Evolutionary conservation across 2,797 vertebrate species (phyloP).

Genomic region (Gymnocypris eckloni): DNA sequence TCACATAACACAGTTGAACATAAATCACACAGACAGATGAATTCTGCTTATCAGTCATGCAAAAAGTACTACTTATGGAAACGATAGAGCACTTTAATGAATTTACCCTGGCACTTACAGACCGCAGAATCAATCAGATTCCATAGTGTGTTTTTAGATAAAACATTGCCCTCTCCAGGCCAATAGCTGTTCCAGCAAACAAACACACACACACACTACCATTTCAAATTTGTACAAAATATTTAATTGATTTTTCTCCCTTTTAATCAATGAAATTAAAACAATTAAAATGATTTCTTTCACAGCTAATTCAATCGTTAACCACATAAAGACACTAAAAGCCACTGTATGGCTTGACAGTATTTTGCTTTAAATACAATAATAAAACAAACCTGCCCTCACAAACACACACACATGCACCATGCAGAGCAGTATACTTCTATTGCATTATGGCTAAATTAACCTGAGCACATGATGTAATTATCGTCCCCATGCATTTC

Average conservation of each 20-base stretch:
- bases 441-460: conserved; percentile 48
- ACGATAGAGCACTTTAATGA: background rate
- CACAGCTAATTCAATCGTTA: conserved; percentile 11
- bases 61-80: background rate
- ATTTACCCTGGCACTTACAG: too few relatives aligned
- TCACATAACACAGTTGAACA: background rate
- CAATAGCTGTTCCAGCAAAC: background rate
- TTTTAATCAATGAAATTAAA: conserved; percentile 11
- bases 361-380: background rate
- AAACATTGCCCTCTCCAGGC: conserved; percentile 33
- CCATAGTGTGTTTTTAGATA: background rate
- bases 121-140: background rate
- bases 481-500: conserved; percentile 39
- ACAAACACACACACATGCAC: conserved; percentile 25
- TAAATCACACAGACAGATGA: background rate
- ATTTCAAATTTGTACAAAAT: conserved; percentile 50
- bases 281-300: conserved; percentile 30
- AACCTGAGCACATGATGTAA: conserved; percentile 28
- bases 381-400: background rate
- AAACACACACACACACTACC: too few relatives aligned
- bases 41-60: background rate
- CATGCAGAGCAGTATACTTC: conserved; percentile 39
- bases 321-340: conserved; percentile 33
- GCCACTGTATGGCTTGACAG: conserved; percentile 8
- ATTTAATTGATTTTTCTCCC: conserved; percentile 35